These are phyloP conservation scores for Bradysia coprophila DNA, from an alignment of 1,140 invertebrate species.

Conservation along the genomic window DNA sequence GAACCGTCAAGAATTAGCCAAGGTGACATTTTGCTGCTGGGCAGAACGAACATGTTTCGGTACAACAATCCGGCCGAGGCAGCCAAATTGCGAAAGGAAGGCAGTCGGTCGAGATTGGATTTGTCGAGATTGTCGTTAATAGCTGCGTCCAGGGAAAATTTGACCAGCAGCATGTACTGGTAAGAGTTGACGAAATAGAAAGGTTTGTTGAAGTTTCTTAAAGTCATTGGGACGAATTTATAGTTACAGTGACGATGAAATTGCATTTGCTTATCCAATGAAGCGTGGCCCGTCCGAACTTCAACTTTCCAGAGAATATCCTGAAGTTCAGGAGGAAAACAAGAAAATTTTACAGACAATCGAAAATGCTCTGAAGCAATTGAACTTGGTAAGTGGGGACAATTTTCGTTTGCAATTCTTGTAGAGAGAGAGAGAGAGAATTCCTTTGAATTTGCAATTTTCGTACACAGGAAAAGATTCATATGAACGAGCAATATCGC, in stretches of 20 bases:
- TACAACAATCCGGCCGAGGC: slow-evolving; percentile 86
- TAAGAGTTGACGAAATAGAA: background rate
- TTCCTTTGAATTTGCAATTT: background rate
- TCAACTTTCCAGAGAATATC: slow-evolving; percentile 16
- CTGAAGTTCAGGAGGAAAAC: slow-evolving; percentile 22
- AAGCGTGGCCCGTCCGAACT: slow-evolving; percentile 17
- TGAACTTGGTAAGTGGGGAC: slow-evolving; percentile 29
- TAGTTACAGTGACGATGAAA: slow-evolving; percentile 15
- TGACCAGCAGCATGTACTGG: slow-evolving; percentile 14
- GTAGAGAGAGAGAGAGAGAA: background rate
- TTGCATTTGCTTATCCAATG: slow-evolving; percentile 10
- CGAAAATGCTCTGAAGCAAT: slow-evolving; percentile 31
- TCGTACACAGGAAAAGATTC: slow-evolving; percentile 17
- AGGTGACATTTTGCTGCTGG: slow-evolving; percentile 64
- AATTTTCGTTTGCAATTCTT: too few species aligned
- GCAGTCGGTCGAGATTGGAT: slow-evolving; percentile 46
- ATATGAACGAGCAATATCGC: slow-evolving; percentile 23
- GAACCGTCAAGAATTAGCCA: slow-evolving; percentile 56
- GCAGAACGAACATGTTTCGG: slow-evolving; percentile 79
- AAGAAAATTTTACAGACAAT: slow-evolving; percentile 25
- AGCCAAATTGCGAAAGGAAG: slow-evolving; percentile 58
- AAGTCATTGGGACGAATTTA: background rate
- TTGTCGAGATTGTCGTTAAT: slow-evolving; percentile 67
- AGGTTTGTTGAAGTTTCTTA: background rate
- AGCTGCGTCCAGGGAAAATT: slow-evolving; percentile 55